A percentile compares a stretch with the other conserved stretches of the same genome.
These are phyloP conservation scores for Phocoena sinus DNA, from an alignment of 2,113 vertebrate genomes.

Conservation along the genomic window DNA sequence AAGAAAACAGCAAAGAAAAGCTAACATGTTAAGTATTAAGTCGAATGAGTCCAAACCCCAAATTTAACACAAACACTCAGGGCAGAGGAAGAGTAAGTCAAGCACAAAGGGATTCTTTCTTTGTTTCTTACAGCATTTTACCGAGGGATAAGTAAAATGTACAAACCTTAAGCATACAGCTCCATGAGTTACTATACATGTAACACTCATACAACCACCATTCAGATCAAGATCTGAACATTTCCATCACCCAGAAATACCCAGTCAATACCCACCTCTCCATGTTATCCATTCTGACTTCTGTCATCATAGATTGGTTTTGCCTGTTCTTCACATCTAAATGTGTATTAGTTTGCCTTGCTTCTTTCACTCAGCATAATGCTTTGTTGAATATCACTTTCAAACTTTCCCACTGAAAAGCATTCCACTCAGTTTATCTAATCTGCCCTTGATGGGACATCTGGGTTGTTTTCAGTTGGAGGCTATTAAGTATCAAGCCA, in stretches of 20 bases:
- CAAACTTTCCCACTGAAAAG: background rate
- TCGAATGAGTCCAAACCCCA: background rate
- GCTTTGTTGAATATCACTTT: background rate
- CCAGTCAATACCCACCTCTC: background rate
- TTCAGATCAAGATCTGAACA: background rate
- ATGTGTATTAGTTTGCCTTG: background rate
- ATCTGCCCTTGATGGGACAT: background rate
- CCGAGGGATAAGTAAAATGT: background rate
- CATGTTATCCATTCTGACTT: background rate
- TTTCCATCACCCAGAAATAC: background rate
- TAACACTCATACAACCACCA: background rate
- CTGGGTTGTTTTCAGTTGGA: background rate
- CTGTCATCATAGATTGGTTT: background rate
- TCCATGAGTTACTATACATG: background rate
- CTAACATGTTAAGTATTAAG: background rate
- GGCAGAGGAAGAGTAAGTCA: background rate
- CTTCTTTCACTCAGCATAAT: background rate
- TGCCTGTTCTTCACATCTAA: background rate
- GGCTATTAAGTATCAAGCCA: background rate
- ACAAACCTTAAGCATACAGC: background rate
- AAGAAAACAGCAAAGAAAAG: background rate
- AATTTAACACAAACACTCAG: background rate
- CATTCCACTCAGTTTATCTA: background rate
- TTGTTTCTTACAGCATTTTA: background rate
- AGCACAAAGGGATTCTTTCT: background rate